Evolutionary conservation across 2,113 vertebrate species (phyloP), one percentile per base, ranked within the genome.

Genomic region (Platichthys flesus): DNA sequence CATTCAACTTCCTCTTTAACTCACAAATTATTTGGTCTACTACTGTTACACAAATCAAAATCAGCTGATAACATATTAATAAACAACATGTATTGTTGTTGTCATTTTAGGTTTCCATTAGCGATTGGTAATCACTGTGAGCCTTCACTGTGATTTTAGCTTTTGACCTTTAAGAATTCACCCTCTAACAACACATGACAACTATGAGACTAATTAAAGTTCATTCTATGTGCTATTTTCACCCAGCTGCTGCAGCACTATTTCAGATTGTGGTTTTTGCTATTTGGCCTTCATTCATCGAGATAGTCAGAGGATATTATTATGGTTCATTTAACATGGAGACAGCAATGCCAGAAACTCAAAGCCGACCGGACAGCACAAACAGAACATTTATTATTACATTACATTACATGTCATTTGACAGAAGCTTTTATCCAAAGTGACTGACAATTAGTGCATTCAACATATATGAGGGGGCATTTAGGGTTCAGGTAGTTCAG

Each of bases 81-180:
- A 4, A 56, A 9, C 24, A 15, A 18, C 16, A 40, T 67, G 28
- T 37, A 55, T 23, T 31, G 64, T 23, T 69, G 23, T 6, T 4
- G 3, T 65, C n/a, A 37, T 42, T 73, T 65, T 40, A 57, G 9
- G 8, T 31, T n/a, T 23, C 42, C 28, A 2, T 60, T 51, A 20
- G 42, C 8, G 5, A 42, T 20, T 24, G 35, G 26, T 31, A 23
- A n/a, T 64, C 21, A 56, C 40, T 28, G 18, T 49, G 23, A 49
- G 37, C 40, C 14, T 8, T 23, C 45, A 47, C 66, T 49, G 31
- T 31, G 31, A 31, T 31, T 31, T 31, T 31, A 31, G 31, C 31
- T 31, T 31, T 67, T 42, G 57, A 58, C 23, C 59, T 77, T 74
- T 75, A 20, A 59, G 42, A 47, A 12, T 47, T 24, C 13, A 10